phyloP scores from a whole-genome alignment of 1,140 invertebrate species.

The Drosophila lini region DNA sequence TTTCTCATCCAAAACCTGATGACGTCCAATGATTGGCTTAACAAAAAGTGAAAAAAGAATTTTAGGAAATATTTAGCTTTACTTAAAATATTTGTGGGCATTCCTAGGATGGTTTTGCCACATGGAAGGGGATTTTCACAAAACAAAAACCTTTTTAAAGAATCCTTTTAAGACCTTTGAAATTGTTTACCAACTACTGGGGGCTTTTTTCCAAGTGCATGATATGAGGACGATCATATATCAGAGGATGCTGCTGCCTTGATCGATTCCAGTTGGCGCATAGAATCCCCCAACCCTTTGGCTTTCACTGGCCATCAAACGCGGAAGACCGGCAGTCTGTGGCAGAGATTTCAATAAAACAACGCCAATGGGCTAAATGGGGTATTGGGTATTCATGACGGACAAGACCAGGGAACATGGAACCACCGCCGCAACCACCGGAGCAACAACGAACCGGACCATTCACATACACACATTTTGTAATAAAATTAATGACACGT shows the following conservation, averaged over 20 bases:
- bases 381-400: conserved; percentile 47
- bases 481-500: conserved; percentile 84
- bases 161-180: background rate
- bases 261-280: conserved; percentile 28
- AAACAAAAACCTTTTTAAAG: background rate
- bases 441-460: conserved; percentile 4
- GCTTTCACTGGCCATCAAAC: conserved; percentile 57
- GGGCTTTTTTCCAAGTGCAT: background rate
- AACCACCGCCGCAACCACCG: conserved; percentile 11
- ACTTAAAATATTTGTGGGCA: conserved; percentile 10
- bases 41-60: background rate
- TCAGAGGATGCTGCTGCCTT: background rate
- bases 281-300: conserved; percentile 2
- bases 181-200: background rate
- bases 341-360: conserved; percentile 70
- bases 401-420: conserved; percentile 5
- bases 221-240: background rate
- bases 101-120: background rate
- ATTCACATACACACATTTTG: conserved; percentile 75
- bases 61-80: background rate
- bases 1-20: conserved; percentile 9
- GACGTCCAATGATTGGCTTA: conserved; percentile 9
- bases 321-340: conserved; percentile 77
- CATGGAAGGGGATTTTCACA: background rate
- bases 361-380: conserved; percentile 64